These are phyloP conservation scores for Trachelus stipa DNA, from an alignment of 2,888 invertebrate genomes.

Conservation along the genomic window DNA sequence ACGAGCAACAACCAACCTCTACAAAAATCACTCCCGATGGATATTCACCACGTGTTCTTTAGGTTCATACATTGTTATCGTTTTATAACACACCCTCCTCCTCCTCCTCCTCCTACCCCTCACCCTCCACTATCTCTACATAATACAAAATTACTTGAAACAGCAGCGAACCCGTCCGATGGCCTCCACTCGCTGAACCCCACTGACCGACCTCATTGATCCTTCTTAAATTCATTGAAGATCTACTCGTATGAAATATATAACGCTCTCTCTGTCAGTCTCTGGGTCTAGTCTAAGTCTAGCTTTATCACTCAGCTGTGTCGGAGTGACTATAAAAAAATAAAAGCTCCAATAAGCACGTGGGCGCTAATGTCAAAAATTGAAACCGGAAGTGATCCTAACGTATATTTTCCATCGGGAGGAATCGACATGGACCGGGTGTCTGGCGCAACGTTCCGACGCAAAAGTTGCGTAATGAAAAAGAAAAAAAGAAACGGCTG, in stretches of 20 bases:
- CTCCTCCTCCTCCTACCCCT: conserved; percentile 36
- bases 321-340: background rate
- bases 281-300: conserved; percentile 1
- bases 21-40: background rate
- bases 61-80: background rate
- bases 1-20: conserved; percentile 6
- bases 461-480: background rate
- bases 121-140: conserved; percentile 18
- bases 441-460: background rate
- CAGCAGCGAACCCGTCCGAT: background rate
- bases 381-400: background rate
- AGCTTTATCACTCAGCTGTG: background rate
- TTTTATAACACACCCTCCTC: background rate
- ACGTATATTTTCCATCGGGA: background rate
- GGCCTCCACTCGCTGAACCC: background rate
- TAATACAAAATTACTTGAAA: background rate
- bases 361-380: background rate
- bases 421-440: background rate
- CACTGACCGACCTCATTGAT: background rate
- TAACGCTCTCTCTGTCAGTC: conserved; percentile 5
- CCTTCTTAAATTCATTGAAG: background rate
- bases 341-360: background rate
- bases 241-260: background rate
- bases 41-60: background rate
- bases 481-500: background rate